phyloP scores from a whole-genome alignment of 2,797 vertebrate species.

The Urosaurus nigricauda region DNA sequence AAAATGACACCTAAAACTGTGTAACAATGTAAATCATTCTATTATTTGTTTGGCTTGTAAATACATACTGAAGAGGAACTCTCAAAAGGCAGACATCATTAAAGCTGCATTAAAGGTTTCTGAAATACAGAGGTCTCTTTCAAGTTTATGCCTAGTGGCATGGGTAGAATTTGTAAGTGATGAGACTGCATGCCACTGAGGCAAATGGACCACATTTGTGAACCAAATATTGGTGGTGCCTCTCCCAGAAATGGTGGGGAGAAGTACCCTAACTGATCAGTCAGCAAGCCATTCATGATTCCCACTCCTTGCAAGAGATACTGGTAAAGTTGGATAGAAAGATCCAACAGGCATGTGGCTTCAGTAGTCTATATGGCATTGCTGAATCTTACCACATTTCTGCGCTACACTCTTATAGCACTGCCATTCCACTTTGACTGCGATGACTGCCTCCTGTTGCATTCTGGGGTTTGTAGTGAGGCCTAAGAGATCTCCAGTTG shows the following conservation, averaged over 20 bases:
- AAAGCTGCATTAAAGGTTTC: neutral
- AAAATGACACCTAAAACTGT: neutral
- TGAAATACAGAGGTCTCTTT: neutral
- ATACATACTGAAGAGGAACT: neutral
- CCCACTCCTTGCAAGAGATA: too few species aligned
- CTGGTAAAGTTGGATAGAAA: neutral
- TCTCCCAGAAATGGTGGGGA: neutral
- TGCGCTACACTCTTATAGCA: too few species aligned
- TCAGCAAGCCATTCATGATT: neutral
- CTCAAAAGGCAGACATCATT: neutral
- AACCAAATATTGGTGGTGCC: too few species aligned
- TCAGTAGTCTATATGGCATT: neutral
- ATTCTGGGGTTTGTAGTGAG: too few species aligned
- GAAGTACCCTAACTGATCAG: neutral
- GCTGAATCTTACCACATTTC: neutral
- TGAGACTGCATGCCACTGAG: neutral
- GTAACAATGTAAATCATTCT: neutral
- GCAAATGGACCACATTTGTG: neutral
- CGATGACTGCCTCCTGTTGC: too few species aligned
- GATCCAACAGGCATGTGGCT: neutral
- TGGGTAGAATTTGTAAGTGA: neutral
- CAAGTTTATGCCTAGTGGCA: neutral
- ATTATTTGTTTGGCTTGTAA: neutral
- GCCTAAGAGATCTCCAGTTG: too few species aligned
- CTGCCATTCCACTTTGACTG: too few species aligned